Evolutionary conservation across 2,113 vertebrate genomes (phyloP).

Genomic region (Trachemys scripta): DNA sequence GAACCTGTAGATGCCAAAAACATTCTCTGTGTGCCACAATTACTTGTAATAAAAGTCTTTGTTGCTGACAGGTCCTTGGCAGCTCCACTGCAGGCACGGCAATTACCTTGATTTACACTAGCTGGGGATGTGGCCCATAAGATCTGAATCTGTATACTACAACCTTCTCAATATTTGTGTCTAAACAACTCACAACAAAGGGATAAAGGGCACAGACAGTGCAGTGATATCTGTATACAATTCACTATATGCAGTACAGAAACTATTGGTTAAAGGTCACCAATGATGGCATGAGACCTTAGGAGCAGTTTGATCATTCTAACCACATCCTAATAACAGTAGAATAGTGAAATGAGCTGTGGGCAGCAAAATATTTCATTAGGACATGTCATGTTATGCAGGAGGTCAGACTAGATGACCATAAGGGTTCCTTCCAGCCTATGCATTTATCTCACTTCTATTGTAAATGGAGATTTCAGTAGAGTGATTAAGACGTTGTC

Average conservation of each 20-base stretch:
- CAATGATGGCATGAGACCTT: not conserved
- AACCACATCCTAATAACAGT: not conserved
- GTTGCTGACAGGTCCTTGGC: not conserved
- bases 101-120: too few species aligned
- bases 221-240: not conserved
- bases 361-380: not conserved
- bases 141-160: too few species aligned
- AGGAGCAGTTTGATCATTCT: too few species aligned
- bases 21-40: not conserved
- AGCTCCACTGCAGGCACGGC: not conserved
- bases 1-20: not conserved
- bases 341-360: not conserved
- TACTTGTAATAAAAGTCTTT: not conserved
- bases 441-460: not conserved
- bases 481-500: not conserved
- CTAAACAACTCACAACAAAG: not conserved
- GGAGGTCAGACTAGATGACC: not conserved
- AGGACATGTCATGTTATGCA: not conserved
- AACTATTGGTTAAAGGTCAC: not conserved
- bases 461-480: not conserved
- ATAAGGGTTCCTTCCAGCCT: not conserved
- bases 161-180: not conserved
- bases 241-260: not conserved
- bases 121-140: not conserved
- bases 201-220: not conserved